These are phyloP conservation scores for Oophaga sylvatica DNA, from an alignment of 2,797 vertebrate genomes.

Conservation along the genomic window DNA sequence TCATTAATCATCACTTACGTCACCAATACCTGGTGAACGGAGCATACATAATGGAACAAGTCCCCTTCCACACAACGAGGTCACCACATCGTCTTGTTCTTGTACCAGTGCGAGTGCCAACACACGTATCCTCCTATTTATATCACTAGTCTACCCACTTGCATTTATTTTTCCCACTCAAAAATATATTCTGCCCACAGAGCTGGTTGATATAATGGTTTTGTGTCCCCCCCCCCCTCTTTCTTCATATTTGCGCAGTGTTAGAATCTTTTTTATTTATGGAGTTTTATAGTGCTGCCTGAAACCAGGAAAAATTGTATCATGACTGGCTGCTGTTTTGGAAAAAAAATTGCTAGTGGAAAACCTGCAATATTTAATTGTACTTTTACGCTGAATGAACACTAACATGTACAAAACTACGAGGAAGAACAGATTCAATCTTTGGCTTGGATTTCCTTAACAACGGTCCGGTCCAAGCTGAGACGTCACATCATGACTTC, in stretches of 20 bases:
- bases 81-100: not conserved
- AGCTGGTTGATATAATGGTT: not conserved
- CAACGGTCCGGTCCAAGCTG: conserved; percentile 52
- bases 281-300: not conserved
- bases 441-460: conserved; percentile 60
- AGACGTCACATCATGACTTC: conserved; percentile 8
- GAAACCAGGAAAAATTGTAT: not conserved
- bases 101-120: not conserved
- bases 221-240: not conserved
- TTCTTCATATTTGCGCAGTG: not conserved
- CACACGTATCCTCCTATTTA: not conserved
- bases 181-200: not conserved
- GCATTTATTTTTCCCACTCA: not conserved
- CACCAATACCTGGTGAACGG: too few relatives aligned
- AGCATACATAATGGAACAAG: not conserved
- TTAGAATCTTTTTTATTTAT: not conserved
- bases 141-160: not conserved
- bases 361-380: conserved; percentile 15
- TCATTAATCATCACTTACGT: not conserved
- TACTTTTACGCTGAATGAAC: not conserved
- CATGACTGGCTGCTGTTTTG: not conserved
- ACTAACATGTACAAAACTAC: conserved; percentile 23
- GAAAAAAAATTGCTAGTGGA: conserved; percentile 7
- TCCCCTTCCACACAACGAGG: not conserved
- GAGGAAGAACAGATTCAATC: conserved; percentile 60